phyloP scores from a whole-genome alignment of 2,797 vertebrate species.

The Eurystomus glaucurus region DNA sequence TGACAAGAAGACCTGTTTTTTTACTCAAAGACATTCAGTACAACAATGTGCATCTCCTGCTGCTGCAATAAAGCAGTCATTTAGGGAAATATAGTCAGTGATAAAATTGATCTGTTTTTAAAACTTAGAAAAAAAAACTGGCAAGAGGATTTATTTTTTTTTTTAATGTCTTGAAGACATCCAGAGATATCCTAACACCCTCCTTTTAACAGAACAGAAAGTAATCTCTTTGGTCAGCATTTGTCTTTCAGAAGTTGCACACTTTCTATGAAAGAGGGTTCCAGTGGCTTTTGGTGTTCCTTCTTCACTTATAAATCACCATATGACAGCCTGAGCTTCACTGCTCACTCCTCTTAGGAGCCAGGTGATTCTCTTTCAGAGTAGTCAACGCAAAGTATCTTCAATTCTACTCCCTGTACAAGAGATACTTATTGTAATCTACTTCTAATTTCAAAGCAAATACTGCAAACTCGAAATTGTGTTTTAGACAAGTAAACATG shows the following conservation, averaged over 20 bases:
- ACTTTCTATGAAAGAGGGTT: background rate
- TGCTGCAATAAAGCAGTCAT: background rate
- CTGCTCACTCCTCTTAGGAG: background rate
- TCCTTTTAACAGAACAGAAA: background rate
- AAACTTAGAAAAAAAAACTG: background rate
- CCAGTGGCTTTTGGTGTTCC: background rate
- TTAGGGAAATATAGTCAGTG: background rate
- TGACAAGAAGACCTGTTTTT: background rate
- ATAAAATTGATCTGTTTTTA: background rate
- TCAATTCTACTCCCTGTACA: background rate
- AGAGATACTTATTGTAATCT: background rate
- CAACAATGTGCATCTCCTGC: background rate
- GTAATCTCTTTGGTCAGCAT: background rate
- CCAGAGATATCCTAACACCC: background rate
- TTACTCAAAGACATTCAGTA: background rate
- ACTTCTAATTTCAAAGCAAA: background rate
- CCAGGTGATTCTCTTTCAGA: background rate
- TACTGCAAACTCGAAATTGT: background rate
- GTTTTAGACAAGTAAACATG: background rate
- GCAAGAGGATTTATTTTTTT: background rate
- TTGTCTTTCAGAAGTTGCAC: background rate
- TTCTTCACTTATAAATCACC: background rate
- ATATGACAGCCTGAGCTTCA: background rate
- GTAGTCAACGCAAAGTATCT: background rate
- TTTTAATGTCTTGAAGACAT: background rate